Evolutionary conservation across 2,888 invertebrate species (phyloP), one percentile per base, ranked within the genome.

Genomic region (Limnephilus rhombicus): DNA sequence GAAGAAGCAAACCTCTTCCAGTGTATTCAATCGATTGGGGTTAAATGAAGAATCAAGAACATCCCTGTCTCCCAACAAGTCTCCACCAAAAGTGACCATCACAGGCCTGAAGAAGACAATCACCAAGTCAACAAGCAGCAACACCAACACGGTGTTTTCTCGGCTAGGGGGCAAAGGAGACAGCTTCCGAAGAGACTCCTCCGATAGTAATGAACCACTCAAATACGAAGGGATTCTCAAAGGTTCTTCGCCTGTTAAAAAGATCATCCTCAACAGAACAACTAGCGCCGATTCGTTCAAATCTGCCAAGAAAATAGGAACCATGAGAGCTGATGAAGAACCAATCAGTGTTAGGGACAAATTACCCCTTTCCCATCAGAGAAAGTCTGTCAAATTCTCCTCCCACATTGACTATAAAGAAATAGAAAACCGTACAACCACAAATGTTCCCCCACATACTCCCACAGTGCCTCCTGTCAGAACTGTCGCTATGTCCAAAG

Each of bases 331-430:
- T 0, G 96, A 96, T 89, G 95, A 96, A 92, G 94, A 95, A 0
- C 96, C 96, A 0, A 93, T 96, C 18, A 96, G 95, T 93, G 95
- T 95, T 0, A 96, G 95, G 94, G 95, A 96, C 0, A 96, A 96
- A 93, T 94, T 96, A n/a, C 94, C 95, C 1, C 90, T 95, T 11
- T 94, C 95, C 24, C 95, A 95, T 94, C 90, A 95, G 0, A 85
- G 93, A 86, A 96, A 96, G 93, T 95, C 96, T 0, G 96, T 96
- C 0, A 96, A 96, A 93, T 96, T 96, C 93, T 96, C 96, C 0
- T 96, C 94, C 90, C 95, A 95, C 12, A 94, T 96, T 0, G 95
- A 96, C 92, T 96, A 96, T 92, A 96, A 96, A 94, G 96, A 96
- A 94, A 96, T 96, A 81, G 96, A 93, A 24, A 93, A 93, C 80